Evolutionary conservation across 1,140 invertebrate genomes (phyloP).

Genomic region (Tigriopus japonicus): DNA sequence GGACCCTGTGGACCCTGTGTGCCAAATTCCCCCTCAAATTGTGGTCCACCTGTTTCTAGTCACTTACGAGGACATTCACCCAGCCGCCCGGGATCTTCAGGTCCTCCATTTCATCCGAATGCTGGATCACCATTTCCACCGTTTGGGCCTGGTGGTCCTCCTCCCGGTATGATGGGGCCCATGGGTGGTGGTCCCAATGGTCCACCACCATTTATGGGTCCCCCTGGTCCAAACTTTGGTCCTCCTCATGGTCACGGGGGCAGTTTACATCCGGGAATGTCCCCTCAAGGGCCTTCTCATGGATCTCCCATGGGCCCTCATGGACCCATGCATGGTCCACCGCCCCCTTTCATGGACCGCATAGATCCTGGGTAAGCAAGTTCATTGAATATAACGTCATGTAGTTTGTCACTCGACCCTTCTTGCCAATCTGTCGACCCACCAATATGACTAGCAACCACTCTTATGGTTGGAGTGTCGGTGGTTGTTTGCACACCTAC

Average conservation of each 20-base stretch:
- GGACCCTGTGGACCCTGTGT: slow-evolving; percentile 5
- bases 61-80: slow-evolving; percentile 12
- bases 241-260: neutral
- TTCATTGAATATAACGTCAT: neutral
- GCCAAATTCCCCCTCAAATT: slow-evolving; percentile 12
- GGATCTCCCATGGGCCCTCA: slow-evolving; percentile 11
- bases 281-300: neutral
- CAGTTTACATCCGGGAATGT: no score
- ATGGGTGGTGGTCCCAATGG: slow-evolving; percentile 1
- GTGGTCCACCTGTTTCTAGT: neutral
- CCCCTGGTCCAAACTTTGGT: neutral
- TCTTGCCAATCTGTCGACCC: neutral
- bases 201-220: neutral
- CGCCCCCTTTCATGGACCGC: slow-evolving; percentile 13
- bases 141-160: neutral
- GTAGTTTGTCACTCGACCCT: neutral
- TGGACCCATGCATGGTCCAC: neutral
- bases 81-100: slow-evolving; percentile 10
- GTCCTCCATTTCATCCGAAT: slow-evolving; percentile 7
- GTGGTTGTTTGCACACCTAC: neutral
- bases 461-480: neutral
- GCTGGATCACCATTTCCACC: slow-evolving; percentile 7
- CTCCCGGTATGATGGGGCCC: neutral
- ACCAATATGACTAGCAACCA: neutral
- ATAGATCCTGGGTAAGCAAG: slow-evolving; percentile 1